Conservation (phyloP, 2,888 invertebrate genomes). For the Melikaiella ostensackeni region DNA sequence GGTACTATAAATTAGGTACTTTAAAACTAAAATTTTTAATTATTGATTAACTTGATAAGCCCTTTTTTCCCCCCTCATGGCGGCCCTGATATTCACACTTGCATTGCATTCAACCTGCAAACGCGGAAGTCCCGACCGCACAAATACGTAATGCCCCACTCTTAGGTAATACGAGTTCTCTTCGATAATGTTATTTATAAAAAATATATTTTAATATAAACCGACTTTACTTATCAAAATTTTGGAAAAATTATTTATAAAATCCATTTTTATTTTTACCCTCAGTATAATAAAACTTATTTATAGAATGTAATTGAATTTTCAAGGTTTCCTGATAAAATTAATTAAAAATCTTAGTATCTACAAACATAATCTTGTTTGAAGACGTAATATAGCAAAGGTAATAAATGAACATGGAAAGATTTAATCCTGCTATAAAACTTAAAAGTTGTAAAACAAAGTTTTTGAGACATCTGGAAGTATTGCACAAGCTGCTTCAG, state of each 20-base stretch:
- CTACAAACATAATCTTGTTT: not conserved
- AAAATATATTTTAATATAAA: constrained; percentile 41
- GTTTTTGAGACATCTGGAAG: not conserved
- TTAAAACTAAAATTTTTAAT: not conserved
- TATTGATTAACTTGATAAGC: not conserved
- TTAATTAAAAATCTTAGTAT: not conserved
- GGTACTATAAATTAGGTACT: not conserved
- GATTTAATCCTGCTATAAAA: constrained; percentile 17
- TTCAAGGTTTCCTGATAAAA: too few relatives aligned
- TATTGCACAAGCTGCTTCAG: not conserved
- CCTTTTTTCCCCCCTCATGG: not conserved
- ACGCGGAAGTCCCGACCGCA: constrained; percentile 67
- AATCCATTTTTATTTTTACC: too few relatives aligned
- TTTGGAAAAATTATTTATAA: not conserved
- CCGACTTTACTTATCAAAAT: not conserved
- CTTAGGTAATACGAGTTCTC: constrained; percentile 65
- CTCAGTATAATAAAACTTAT: too few relatives aligned
- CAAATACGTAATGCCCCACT: constrained; percentile 63
- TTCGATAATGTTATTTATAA: constrained; percentile 49
- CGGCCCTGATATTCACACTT: constrained; percentile 42
- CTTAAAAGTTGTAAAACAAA: not conserved
- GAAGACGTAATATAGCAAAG: too few relatives aligned
- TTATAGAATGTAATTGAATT: too few relatives aligned
- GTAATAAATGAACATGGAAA: not conserved
- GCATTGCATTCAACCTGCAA: constrained; percentile 62